A percentile compares a stretch with the other conserved stretches of the same genome.
phyloP scores from a whole-genome alignment of 2,888 invertebrate genomes.

The Oscheius sp. region DNA sequence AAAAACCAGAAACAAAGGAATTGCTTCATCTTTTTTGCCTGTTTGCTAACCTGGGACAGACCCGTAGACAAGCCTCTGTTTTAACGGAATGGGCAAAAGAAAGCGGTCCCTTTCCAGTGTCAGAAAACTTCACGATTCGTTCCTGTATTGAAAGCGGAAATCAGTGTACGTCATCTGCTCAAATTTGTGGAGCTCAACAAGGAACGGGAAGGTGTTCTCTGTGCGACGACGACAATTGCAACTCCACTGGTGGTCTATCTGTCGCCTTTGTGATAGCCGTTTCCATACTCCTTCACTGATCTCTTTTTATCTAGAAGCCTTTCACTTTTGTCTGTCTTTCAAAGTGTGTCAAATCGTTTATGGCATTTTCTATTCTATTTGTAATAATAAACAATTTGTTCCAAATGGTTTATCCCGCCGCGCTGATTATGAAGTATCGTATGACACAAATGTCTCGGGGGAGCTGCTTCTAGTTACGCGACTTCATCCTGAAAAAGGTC shows the following conservation, averaged over 20 bases:
- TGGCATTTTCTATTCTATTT: not conserved
- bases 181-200: slow-evolving; percentile 11
- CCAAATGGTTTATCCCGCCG: not conserved
- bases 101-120: too few species aligned
- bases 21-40: not conserved
- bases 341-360: not conserved
- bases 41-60: too few species aligned
- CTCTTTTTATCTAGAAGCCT: not conserved
- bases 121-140: slow-evolving; percentile 26
- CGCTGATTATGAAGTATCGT: too few species aligned
- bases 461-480: slow-evolving; percentile 10
- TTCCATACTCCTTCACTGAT: not conserved
- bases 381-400: slow-evolving; percentile 7
- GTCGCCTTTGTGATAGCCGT: not conserved
- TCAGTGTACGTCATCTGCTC: not conserved
- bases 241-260: slow-evolving; percentile 23
- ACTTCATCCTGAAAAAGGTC: slow-evolving; percentile 17
- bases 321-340: not conserved
- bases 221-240: slow-evolving; percentile 52
- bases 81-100: not conserved
- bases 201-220: slow-evolving; percentile 46
- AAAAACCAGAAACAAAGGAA: not conserved
- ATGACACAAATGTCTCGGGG: too few species aligned
- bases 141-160: slow-evolving; percentile 18
- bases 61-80: too few species aligned